Base-by-base conservation (phyloP, 2,888 invertebrate genomes). In the Cryptocephalus primarius region DNA sequence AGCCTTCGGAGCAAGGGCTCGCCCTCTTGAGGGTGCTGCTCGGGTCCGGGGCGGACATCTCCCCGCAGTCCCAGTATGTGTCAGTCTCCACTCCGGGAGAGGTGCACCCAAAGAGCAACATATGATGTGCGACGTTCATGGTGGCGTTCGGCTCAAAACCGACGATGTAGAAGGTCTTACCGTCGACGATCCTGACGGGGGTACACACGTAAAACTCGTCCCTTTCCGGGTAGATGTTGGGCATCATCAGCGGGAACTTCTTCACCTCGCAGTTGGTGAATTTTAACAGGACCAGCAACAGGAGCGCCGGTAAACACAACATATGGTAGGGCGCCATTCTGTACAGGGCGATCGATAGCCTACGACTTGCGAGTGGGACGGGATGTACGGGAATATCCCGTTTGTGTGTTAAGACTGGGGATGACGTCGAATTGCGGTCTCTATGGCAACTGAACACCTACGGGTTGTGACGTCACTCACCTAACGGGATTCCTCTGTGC, bases 81-180 rank as follows among this genome's bases (percentile, higher is more conserved):
- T 82, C 78, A 51, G 76, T 72, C 22, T 22, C 22, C 33, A 79
- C 77, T 2, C 89, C 90, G 0, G 90, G 93, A 47, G 79, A 78
- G 2, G 80, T 76, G 62, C 95, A 95, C 10, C 94, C 94, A 64
- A 92, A 95, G 1, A 95, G 69, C 42, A 95, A 72, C 82, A 95
- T 93, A 68, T 95, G 95, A 73, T 95, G 95, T 9, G 91, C 90
- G 4, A 85, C 88, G 63, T 85, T 77, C 86, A 88, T 89, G 9
- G 88, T 83, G 1, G 92, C 90, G 63, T 93, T 89, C 1, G 95
- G 93, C 68, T 88, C 81, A 68, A 93, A 97, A 40, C 90, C 92
- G 60, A 89, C 91, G 88, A 95, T 84, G 64, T 87, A 94, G 67
- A 86, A 90, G 59, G 79, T 83, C 57, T 79, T 79, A 2, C 77